A percentile compares a stretch with the other conserved stretches of the same genome.
Evolutionary conservation across 2,888 invertebrate species (phyloP).

Genomic region (Heteromyza rotundicornis): DNA sequence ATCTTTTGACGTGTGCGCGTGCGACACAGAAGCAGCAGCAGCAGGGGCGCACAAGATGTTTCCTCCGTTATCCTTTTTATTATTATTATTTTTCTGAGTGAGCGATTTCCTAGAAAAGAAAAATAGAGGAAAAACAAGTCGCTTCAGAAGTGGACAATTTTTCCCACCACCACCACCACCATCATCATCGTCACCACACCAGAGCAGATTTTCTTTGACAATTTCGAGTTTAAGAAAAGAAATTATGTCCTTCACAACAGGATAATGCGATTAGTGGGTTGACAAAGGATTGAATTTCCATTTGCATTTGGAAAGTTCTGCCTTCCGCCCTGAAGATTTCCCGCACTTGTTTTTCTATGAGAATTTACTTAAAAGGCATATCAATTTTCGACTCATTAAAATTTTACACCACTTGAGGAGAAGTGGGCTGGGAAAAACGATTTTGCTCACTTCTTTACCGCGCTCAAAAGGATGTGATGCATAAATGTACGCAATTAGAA

Average conservation of each 20-base stretch:
- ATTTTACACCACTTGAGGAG: conserved; percentile 35
- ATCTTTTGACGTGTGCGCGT: conserved; percentile 53
- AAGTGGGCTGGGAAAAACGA: neutral
- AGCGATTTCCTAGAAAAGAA: conserved; percentile 27
- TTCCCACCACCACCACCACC: conserved; percentile 2
- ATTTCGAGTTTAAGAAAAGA: neutral
- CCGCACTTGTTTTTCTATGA: neutral
- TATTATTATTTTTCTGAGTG: conserved; percentile 23
- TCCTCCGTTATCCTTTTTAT: conserved; percentile 14
- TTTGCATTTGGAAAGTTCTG: conserved; percentile 35
- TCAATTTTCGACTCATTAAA: conserved; percentile 51
- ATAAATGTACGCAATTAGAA: neutral
- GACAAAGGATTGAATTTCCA: conserved; percentile 36
- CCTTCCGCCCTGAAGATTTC: neutral
- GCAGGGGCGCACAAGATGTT: conserved; percentile 5
- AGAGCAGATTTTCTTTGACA: neutral
- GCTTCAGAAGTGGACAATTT: conserved; percentile 26
- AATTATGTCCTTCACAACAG: neutral
- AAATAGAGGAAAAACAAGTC: conserved; percentile 19
- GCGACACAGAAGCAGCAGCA: neutral
- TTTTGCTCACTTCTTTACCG: conserved; percentile 25
- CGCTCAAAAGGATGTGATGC: conserved; percentile 3
- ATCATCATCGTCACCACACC: too few relatives aligned
- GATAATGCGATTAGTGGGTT: conserved; percentile 32
- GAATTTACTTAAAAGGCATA: conserved; percentile 45